phyloP scores from a whole-genome alignment of 2,113 vertebrate genomes.

The Laticauda laticaudata region DNA sequence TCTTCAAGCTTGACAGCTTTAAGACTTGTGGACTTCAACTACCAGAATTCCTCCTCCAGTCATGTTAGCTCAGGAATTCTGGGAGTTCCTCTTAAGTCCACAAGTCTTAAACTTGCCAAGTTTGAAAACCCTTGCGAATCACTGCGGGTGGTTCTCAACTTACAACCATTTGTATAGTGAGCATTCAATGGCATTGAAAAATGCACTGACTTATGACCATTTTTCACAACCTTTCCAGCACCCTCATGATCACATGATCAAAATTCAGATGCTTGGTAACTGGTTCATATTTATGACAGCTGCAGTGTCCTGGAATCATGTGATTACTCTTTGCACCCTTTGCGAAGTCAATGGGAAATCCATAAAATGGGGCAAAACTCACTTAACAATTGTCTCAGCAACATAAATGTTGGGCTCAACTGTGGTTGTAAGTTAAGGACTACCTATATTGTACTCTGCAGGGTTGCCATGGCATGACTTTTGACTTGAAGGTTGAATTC shows the following conservation, averaged over 20 bases:
- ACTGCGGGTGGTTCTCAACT: not conserved
- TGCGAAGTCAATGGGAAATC: not conserved
- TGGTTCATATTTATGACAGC: not conserved
- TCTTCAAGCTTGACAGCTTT: no score
- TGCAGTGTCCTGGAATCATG: not conserved
- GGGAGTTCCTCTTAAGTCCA: no score
- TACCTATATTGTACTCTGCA: not conserved
- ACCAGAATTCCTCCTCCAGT: no score
- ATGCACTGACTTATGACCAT: no score
- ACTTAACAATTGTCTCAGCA: not conserved
- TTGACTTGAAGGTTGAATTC: not conserved
- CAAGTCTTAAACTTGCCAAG: no score
- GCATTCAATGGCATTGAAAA: not conserved
- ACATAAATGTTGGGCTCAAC: not conserved
- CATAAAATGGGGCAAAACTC: not conserved
- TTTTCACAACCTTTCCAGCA: no score
- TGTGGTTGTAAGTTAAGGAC: not conserved
- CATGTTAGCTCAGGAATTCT: no score
- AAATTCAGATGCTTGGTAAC: not conserved
- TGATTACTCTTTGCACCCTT: not conserved
- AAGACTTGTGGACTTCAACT: no score
- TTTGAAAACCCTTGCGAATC: no score
- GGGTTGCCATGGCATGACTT: not conserved
- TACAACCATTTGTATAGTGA: not conserved
- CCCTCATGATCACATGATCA: not conserved